Evolutionary conservation across 2,113 vertebrate genomes (phyloP).

Genomic region (Asarcornis scutulata): DNA sequence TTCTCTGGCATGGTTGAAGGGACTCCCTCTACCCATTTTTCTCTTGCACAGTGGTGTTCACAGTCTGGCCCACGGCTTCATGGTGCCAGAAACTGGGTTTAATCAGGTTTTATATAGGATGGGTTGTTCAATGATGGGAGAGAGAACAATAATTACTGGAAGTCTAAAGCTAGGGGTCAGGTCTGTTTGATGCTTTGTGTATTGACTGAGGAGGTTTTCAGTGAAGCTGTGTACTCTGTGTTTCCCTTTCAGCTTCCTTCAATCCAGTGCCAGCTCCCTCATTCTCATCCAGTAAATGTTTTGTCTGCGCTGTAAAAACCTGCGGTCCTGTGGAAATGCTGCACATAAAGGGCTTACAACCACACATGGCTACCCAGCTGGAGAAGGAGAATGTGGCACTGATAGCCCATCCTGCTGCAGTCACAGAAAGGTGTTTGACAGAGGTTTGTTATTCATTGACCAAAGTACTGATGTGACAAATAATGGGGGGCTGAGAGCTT

Average conservation of each 20-base stretch:
- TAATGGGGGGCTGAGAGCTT: background rate
- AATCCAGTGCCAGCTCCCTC: background rate
- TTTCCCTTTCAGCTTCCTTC: background rate
- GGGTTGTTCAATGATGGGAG: background rate
- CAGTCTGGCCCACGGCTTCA: background rate
- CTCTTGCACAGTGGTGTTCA: background rate
- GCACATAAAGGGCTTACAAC: background rate
- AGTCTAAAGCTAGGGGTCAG: background rate
- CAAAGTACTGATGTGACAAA: background rate
- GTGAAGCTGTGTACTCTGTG: background rate
- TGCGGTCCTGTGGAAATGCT: rapidly evolving
- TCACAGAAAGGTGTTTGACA: background rate
- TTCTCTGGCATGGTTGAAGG: background rate
- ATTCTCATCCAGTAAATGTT: background rate
- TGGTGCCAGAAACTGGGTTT: background rate
- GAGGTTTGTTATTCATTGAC: background rate
- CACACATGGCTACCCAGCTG: background rate
- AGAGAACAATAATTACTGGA: background rate
- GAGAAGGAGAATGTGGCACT: background rate
- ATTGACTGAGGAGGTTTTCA: background rate
- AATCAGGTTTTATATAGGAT: background rate
- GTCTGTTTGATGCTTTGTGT: background rate
- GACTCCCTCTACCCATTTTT: background rate
- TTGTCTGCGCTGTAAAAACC: rapidly evolving
- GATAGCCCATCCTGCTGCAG: background rate